phyloP scores from a whole-genome alignment of 2,888 invertebrate genomes.

The Dicyrtoma fusca region DNA sequence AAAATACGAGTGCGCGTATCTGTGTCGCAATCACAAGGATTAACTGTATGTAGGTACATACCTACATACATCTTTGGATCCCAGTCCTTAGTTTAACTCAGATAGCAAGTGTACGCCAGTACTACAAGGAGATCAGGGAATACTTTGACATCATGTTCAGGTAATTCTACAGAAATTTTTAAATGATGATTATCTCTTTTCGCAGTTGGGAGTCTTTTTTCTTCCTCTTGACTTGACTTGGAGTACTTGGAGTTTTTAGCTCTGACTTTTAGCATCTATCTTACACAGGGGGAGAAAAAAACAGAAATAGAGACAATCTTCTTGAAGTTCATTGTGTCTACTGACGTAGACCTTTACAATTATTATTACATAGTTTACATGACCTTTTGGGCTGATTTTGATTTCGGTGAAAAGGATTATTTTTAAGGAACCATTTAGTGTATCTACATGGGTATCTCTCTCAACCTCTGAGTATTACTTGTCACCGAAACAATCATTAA shows the following conservation, averaged over 20 bases:
- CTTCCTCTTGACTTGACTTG: too few species aligned
- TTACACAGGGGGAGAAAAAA: background rate
- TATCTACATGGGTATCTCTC: too few species aligned
- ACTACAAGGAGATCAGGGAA: constrained; percentile 5
- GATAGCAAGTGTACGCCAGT: constrained; percentile 27
- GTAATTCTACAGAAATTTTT: constrained; percentile 29
- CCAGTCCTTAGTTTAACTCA: too few species aligned
- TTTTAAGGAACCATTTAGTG: too few species aligned
- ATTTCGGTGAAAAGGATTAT: background rate
- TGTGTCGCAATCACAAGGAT: too few species aligned
- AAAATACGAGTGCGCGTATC: too few species aligned
- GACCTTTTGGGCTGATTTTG: background rate
- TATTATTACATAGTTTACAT: background rate
- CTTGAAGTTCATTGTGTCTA: background rate
- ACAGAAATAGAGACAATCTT: background rate
- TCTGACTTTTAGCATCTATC: too few species aligned
- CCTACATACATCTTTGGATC: too few species aligned
- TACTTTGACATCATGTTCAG: constrained; percentile 27
- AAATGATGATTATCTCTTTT: constrained; percentile 35
- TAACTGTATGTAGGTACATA: too few species aligned
- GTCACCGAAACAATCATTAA: background rate
- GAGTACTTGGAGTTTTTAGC: too few species aligned
- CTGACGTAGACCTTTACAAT: constrained; percentile 8
- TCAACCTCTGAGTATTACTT: background rate
- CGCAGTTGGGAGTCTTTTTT: constrained; percentile 13